A percentile compares a stretch with the other conserved stretches of the same genome.
Conservation (phyloP, 2,797 vertebrate species). For the Acanthis flammea region DNA sequence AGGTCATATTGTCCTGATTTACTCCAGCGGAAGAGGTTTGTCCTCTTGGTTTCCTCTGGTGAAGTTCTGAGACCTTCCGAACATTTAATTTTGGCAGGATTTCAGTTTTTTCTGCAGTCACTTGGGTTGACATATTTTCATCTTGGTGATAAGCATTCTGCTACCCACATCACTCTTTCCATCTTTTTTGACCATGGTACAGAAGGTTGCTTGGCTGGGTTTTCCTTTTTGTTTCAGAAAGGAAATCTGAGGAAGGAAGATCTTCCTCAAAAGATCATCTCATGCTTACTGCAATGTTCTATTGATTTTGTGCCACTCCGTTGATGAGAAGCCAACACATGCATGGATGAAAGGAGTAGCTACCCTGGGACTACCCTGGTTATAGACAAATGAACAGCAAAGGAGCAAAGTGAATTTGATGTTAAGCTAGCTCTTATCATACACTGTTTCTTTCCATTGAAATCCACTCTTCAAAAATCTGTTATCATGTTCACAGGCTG, state of each 20-base stretch:
- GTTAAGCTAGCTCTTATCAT: not conserved
- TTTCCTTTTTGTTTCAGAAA: not conserved
- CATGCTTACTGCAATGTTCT: not conserved
- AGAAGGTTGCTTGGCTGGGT: not conserved
- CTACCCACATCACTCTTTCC: not conserved
- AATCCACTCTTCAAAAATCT: not conserved
- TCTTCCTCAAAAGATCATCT: not conserved
- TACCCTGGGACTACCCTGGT: not conserved
- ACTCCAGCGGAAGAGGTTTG: not conserved
- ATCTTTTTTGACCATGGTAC: rapidly evolving
- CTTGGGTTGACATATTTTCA: not conserved
- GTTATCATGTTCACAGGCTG: not conserved
- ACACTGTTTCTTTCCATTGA: not conserved
- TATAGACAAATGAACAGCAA: not conserved
- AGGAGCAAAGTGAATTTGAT: not conserved
- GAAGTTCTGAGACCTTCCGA: not conserved
- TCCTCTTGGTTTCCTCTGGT: not conserved
- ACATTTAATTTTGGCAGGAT: not conserved
- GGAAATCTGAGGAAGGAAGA: not conserved
- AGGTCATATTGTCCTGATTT: not conserved
- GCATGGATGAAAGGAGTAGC: not conserved
- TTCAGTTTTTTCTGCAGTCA: not conserved
- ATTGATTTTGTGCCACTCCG: not conserved
- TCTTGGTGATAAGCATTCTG: not conserved
- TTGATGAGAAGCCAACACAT: not conserved